Base-by-base conservation (phyloP, 1,140 invertebrate genomes). In the Drosophila baimaii region DNA sequence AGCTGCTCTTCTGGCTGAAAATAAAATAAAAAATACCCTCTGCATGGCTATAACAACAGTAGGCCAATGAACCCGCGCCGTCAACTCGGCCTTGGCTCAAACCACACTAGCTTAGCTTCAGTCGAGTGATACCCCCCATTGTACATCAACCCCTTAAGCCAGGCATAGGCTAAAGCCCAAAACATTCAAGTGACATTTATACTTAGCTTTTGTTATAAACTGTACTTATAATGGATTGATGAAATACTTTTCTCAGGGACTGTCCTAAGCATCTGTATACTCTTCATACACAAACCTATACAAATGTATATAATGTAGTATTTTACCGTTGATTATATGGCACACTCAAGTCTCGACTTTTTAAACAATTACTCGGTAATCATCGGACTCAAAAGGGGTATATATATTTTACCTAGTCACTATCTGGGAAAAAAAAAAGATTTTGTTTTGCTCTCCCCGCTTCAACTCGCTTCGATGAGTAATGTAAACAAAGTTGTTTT, bases 401-500 rank as follows among this genome's bases (percentile, higher is more conserved):
- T 62, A 27, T 21, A 37, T 15, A 29, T 29, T 29, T 17, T 27
- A 59, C 19, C 13, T 49, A 29, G 31, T 17, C 25, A n/a, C 37
- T 29, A 29, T 59, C 61, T 31, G 1, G 19, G 17, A 4, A 21
- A 41, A n/a, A n/a, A n/a, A n/a, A n/a, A n/a, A n/a, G n/a, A n/a
- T n/a, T n/a, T n/a, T 17, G n/a, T 21, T 59, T 29, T 58, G 13
- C 10, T 29, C 25, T 39, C 17, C 17, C 1, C 17, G 5, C 6
- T 59, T 33, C n/a, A 15, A 8, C 33, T 12, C 55, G 46, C 27
- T 49, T 3, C 23, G 51, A 57, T 62, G 31, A 62, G 59, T 21
- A 39, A 27, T 58, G 17, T 7, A 13, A 27, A 19, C 58, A 37
- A 54, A 52, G 49, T 52, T 55, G 31, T 58, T 58, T 47, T 58